A percentile compares a stretch with the other conserved stretches of the same genome.
These are phyloP conservation scores for Elysia chlorotica DNA, from an alignment of 1,140 invertebrate genomes.

Conservation along the genomic window DNA sequence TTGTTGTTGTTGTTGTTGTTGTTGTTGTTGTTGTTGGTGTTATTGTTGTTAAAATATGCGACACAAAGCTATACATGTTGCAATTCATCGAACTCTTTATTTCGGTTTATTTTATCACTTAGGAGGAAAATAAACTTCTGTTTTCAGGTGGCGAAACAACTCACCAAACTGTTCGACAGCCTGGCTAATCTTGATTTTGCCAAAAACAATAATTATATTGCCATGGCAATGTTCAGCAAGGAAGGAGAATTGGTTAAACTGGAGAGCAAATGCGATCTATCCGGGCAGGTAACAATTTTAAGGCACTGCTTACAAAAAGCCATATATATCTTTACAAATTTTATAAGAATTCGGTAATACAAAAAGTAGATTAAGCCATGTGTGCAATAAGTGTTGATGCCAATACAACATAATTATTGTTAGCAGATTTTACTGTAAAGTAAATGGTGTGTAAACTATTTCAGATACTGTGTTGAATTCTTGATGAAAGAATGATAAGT, in stretches of 20 bases:
- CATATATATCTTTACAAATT: background rate
- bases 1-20: too few species aligned
- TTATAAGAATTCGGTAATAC: too few species aligned
- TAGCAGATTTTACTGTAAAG: background rate
- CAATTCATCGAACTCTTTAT: too few species aligned
- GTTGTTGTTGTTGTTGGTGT: too few species aligned
- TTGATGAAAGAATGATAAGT: too few species aligned
- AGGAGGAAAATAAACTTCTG: too few species aligned
- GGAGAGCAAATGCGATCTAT: constrained; percentile 76
- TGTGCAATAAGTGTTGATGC: background rate
- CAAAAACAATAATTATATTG: constrained; percentile 66
- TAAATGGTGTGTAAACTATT: too few species aligned
- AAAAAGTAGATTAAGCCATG: too few species aligned
- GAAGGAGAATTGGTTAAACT: constrained; percentile 93
- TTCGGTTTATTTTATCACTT: too few species aligned
- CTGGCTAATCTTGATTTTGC: constrained; percentile 86
- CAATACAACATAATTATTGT: background rate
- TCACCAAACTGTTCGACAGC: constrained; percentile 96
- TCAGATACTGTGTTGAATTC: too few species aligned
- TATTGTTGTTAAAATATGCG: too few species aligned
- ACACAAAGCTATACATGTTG: too few species aligned
- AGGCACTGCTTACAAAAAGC: background rate
- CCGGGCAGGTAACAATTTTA: constrained; percentile 71
- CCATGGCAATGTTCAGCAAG: constrained; percentile 88
- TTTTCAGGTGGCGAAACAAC: constrained; percentile 71